phyloP scores from a whole-genome alignment of 2,888 invertebrate species.

The Reticulitermes lucifugus region DNA sequence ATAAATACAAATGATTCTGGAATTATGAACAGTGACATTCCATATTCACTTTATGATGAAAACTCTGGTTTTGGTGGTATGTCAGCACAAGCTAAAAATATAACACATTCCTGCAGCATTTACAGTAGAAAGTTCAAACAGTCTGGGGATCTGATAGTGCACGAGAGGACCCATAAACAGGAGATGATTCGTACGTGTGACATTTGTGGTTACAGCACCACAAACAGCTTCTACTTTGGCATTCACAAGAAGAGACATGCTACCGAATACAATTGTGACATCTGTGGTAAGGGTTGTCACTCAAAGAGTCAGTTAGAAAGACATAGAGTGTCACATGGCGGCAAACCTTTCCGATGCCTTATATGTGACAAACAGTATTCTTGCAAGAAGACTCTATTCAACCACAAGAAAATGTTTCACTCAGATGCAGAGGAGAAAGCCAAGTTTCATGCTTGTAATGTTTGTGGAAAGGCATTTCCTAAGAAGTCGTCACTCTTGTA shows the following conservation, averaged over 20 bases:
- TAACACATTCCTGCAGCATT: not conserved
- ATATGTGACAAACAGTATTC: slow-evolving; percentile 58
- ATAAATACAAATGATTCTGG: not conserved
- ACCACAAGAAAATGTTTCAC: slow-evolving; percentile 30
- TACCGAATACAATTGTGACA: slow-evolving; percentile 59
- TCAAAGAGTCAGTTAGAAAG: slow-evolving; percentile 55
- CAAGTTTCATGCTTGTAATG: slow-evolving; percentile 22
- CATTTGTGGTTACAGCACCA: slow-evolving; percentile 47
- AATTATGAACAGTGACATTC: not conserved
- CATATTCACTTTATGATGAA: not conserved
- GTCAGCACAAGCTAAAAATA: not conserved
- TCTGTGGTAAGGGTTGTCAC: slow-evolving; percentile 54
- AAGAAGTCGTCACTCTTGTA: slow-evolving; percentile 62
- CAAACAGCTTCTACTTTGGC: slow-evolving; percentile 41
- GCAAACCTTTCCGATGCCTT: slow-evolving; percentile 57
- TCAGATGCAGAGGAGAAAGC: slow-evolving; percentile 19
- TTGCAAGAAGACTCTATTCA: slow-evolving; percentile 56
- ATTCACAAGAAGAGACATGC: slow-evolving; percentile 67
- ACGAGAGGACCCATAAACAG: slow-evolving; percentile 22
- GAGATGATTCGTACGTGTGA: not conserved
- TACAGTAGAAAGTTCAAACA: not conserved
- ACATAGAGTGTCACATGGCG: slow-evolving; percentile 54
- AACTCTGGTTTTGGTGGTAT: no score
- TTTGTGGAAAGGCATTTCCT: slow-evolving; percentile 58
- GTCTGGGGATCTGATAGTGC: slow-evolving; percentile 30